Conservation (phyloP, 2,888 invertebrate genomes). For the Meiosimyza decipiens region DNA sequence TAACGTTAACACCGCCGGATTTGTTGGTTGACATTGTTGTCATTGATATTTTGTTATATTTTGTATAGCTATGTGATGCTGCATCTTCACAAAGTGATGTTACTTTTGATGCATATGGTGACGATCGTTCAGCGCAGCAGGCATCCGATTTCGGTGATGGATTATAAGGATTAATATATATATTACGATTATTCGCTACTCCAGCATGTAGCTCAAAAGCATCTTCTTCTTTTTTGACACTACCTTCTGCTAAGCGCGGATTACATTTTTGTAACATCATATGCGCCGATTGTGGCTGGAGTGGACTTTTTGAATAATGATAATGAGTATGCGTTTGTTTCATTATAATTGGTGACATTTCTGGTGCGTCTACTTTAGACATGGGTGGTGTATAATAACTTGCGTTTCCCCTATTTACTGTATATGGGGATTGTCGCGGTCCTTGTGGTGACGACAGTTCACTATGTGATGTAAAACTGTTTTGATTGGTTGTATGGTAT, state of each 20-base stretch:
- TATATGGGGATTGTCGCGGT: constrained; percentile 16
- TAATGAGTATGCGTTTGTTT: constrained; percentile 43
- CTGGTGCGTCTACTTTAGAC: constrained; percentile 43
- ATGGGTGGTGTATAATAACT: constrained; percentile 40
- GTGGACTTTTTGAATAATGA: constrained; percentile 49
- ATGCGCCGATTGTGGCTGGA: constrained; percentile 29
- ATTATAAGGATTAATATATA: constrained; percentile 59
- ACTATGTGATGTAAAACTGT: constrained; percentile 1
- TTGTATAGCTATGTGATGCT: constrained; percentile 50
- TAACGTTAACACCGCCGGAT: constrained; percentile 32
- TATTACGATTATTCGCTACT: constrained; percentile 42
- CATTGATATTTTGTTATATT: constrained; percentile 54
- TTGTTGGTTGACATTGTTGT: constrained; percentile 43
- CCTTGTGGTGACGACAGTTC: not conserved
- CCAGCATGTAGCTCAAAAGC: constrained; percentile 23
- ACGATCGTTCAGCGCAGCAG: constrained; percentile 46
- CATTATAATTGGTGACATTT: constrained; percentile 46
- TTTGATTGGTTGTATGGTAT: not conserved
- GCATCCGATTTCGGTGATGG: constrained; percentile 46
- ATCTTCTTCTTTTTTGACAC: constrained; percentile 44
- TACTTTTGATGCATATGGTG: constrained; percentile 45
- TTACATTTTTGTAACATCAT: constrained; percentile 2
- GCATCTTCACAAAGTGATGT: constrained; percentile 41
- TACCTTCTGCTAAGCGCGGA: constrained; percentile 38
- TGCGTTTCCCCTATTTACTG: constrained; percentile 33